Conservation (phyloP, 2,888 invertebrate genomes). For the Ectemnius lituratus region DNA sequence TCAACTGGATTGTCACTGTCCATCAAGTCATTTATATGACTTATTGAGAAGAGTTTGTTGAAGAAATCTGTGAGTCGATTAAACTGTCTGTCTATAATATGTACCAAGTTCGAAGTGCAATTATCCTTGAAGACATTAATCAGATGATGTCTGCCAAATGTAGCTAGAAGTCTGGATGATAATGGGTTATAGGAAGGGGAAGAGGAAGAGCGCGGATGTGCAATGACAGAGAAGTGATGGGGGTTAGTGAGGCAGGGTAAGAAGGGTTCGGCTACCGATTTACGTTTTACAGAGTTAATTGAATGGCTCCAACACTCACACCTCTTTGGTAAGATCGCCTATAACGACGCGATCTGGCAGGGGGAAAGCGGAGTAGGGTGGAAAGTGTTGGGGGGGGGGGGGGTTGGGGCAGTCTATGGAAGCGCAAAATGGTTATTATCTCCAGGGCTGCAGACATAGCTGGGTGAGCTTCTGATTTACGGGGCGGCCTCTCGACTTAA, state of each 20-base stretch:
- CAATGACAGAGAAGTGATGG: conserved; percentile 43
- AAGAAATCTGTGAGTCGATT: no score
- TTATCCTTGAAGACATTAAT: no score
- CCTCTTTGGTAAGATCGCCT: conserved; percentile 55
- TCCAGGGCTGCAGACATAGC: conserved; percentile 66
- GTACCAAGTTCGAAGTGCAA: no score
- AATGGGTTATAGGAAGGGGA: neutral
- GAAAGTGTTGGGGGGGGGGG: no score
- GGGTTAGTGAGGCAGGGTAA: conserved; percentile 15
- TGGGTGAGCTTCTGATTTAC: conserved; percentile 71
- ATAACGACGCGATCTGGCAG: conserved; percentile 34
- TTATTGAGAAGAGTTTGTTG: no score
- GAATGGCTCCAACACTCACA: conserved; percentile 45
- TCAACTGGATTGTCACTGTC: no score
- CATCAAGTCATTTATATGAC: no score
- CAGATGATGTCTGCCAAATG: conserved; percentile 1
- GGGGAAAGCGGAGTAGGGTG: conserved; percentile 20
- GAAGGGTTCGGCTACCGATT: conserved; percentile 46
- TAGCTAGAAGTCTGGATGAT: neutral
- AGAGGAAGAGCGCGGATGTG: neutral
- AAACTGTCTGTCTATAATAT: no score
- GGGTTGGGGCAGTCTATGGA: conserved; percentile 59
- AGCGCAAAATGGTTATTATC: conserved; percentile 74
- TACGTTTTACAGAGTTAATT: conserved; percentile 59
- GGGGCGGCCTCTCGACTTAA: conserved; percentile 66